Base-by-base conservation (phyloP, 2,888 invertebrate species). In the Steinernema carpocapsae region DNA sequence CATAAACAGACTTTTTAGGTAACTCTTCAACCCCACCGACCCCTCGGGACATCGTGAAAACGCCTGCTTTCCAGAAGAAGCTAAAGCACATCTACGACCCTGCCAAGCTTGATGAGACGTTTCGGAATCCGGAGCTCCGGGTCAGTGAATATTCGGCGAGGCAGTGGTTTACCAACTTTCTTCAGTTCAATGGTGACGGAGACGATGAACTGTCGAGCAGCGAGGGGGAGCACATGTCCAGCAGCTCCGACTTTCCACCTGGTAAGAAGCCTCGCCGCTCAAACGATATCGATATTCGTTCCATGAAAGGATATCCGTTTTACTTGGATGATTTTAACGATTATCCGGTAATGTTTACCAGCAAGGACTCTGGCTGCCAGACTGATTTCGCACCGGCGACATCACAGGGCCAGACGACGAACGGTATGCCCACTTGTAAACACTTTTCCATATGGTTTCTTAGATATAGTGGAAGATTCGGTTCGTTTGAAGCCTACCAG, bases 141-240 rank as follows among this genome's bases (percentile, higher is more conserved):
- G 37, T 37, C 37, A 37, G 37, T 37, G 10, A 3, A 10, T 6
- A 37, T 37, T 6, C 4, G 10, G 37, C 4, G 3, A 37, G 37
- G 10, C 37, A 10, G 10, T 37, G 3, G 37, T 37, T 37, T 64
- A 64, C 26, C 1, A 10, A 14, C 4, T 17, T 64, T 17, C 14
- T 64, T 32, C 29, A 64, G 64, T 64, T 29, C 64, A 64, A 64
- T 37, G 64, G 4, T 2, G 64, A 64, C 32, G 64, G 64, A 32
- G 64, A 64, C 32, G 64, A 64, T 32, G 64, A 70, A 19, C 19
- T 70, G 19, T 70, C 45, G 37, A 70, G 70, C 45, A 45, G 70
- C 45, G 70, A 45, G 6, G 24, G 45, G 42, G 70, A 70, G 17
- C 64, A 64, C 10, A 6, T 64, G 17, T 37, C 37, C 10, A 37